Conservation (phyloP, 2,888 invertebrate species). For the Amiota minor region DNA sequence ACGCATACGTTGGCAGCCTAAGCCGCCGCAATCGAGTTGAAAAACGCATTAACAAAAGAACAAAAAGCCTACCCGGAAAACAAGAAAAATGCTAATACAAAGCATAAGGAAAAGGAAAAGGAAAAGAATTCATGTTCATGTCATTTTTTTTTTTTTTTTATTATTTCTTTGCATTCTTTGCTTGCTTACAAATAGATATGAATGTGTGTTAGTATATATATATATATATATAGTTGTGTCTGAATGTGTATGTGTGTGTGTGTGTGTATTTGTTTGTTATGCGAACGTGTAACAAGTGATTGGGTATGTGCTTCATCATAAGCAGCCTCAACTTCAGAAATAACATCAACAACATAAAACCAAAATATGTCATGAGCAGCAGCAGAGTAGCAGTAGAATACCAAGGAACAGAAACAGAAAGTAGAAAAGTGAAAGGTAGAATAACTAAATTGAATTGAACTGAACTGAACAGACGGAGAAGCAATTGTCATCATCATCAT, state of each 20-base stretch:
- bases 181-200: too few species aligned
- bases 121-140: too few species aligned
- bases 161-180: too few species aligned
- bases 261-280: slow-evolving; percentile 1
- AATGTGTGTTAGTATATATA: too few species aligned
- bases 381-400: neutral
- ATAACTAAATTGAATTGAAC: too few species aligned
- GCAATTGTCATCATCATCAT: neutral
- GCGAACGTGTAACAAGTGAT: slow-evolving; percentile 50
- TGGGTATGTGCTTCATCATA: slow-evolving; percentile 39
- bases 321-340: neutral
- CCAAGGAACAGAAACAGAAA: neutral
- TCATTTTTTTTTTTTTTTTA: too few species aligned
- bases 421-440: neutral
- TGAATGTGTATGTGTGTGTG: slow-evolving; percentile 35
- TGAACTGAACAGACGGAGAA: neutral
- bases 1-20: slow-evolving; percentile 47
- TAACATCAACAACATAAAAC: slow-evolving; percentile 2
- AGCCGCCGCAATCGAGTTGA: neutral
- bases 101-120: too few species aligned
- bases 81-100: too few species aligned
- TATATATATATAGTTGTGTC: neutral
- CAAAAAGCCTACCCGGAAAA: slow-evolving; percentile 3
- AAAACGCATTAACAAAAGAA: neutral
- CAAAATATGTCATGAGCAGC: slow-evolving; percentile 10